Evolutionary conservation across 1,140 invertebrate genomes (phyloP).

Genomic region (Lerema accius): DNA sequence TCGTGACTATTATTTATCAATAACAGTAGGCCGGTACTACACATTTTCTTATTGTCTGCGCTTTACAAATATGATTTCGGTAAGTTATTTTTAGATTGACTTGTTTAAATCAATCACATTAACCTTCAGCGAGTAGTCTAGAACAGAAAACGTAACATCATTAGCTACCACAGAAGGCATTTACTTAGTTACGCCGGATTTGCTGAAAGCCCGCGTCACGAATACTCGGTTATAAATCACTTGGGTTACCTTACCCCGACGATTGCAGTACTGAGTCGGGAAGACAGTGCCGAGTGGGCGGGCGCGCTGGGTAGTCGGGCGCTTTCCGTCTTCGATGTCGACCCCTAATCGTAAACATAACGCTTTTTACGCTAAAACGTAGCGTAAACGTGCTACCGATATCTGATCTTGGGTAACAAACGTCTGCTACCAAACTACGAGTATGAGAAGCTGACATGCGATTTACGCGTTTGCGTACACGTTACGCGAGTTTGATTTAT

Average conservation of each 20-base stretch:
- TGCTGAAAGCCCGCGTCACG: constrained; percentile 65
- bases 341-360: constrained; percentile 33
- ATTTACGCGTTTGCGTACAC: constrained; percentile 44
- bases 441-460: constrained; percentile 54
- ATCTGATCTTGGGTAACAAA: constrained; percentile 42
- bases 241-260: constrained; percentile 50
- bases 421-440: constrained; percentile 40
- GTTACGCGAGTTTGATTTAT: constrained; percentile 22
- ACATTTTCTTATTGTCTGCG: not conserved
- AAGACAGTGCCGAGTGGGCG: constrained; percentile 61
- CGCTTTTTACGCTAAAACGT: constrained; percentile 19
- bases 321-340: constrained; percentile 18
- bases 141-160: constrained; percentile 46
- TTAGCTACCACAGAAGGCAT: constrained; percentile 52
- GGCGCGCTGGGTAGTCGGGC: constrained; percentile 44
- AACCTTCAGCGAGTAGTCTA: constrained; percentile 26
- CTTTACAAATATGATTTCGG: constrained; percentile 5
- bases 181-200: constrained; percentile 62
- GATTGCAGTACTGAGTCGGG: constrained; percentile 40
- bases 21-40: no score
- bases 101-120: constrained; percentile 33
- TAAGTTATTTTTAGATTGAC: constrained; percentile 30
- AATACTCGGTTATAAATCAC: constrained; percentile 67
- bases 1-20: no score
- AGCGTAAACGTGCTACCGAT: constrained; percentile 44